Percentiles rank a stretch among this genome's conserved stretches.
These are phyloP conservation scores for Conus canariensis DNA, from an alignment of 2,888 invertebrate species.

Conservation along the genomic window DNA sequence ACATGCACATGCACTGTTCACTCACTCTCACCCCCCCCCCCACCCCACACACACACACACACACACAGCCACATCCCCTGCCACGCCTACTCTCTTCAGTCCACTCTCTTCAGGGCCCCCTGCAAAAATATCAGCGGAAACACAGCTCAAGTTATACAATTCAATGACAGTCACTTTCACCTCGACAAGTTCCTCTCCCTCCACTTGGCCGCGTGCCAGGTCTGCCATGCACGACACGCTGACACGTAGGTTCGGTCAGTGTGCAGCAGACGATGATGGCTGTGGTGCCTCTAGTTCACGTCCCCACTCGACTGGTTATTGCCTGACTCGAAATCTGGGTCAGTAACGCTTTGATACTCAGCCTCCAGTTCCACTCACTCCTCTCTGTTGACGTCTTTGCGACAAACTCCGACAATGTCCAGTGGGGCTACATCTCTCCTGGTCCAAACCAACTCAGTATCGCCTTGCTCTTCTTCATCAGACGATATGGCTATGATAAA, in stretches of 20 bases:
- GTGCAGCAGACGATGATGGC: background rate
- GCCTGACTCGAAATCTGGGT: background rate
- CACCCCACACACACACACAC: background rate
- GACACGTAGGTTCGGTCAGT: background rate
- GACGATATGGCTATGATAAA: too few relatives aligned
- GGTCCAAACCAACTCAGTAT: background rate
- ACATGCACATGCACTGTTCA: background rate
- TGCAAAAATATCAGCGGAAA: background rate
- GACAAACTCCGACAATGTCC: background rate
- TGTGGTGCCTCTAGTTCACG: background rate
- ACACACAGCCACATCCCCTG: background rate
- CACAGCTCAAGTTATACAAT: background rate
- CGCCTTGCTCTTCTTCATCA: background rate
- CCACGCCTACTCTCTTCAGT: background rate
- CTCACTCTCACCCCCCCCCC: background rate
- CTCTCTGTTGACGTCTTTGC: background rate
- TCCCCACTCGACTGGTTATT: background rate
- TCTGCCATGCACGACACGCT: background rate
- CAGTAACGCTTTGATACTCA: background rate
- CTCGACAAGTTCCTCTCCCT: background rate
- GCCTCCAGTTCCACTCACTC: background rate
- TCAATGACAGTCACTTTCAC: background rate
- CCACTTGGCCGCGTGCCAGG: background rate
- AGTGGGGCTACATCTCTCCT: background rate
- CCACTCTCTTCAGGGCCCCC: background rate